Percentiles rank a stretch among this genome's conserved stretches.
Evolutionary conservation across 2,797 vertebrate species (phyloP).

Genomic region (Phrynocephalus forsythii): DNA sequence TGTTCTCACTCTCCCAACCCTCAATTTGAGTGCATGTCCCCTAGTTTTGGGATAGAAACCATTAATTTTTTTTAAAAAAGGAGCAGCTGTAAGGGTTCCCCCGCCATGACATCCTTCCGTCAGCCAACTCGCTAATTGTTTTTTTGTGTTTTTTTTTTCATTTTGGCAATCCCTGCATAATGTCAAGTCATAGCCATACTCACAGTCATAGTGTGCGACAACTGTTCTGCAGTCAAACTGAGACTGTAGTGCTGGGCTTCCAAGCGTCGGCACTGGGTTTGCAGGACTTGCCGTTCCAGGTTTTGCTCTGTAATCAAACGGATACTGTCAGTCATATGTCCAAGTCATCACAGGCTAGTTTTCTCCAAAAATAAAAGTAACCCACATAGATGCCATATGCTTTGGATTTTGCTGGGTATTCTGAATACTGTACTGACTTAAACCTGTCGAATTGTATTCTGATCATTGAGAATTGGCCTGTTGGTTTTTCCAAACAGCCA

Average conservation of each 20-base stretch:
- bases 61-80: background rate
- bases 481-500: background rate
- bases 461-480: background rate
- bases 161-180: too few relatives aligned
- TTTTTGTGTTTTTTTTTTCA: too few relatives aligned
- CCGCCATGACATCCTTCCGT: background rate
- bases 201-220: conserved; percentile 97
- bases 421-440: background rate
- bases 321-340: background rate
- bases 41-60: background rate
- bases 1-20: too few relatives aligned
- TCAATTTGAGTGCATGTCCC: too few relatives aligned
- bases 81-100: too few relatives aligned
- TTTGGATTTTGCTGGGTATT: background rate
- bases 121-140: too few relatives aligned
- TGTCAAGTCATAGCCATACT: conserved; percentile 62
- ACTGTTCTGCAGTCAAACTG: conserved; percentile 93
- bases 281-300: conserved; percentile 94
- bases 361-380: background rate
- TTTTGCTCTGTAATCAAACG: conserved; percentile 86
- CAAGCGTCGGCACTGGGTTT: conserved; percentile 92
- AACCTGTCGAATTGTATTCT: background rate
- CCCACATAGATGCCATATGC: background rate
- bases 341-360: background rate
- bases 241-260: conserved; percentile 97